These are phyloP conservation scores for Ophthalmolycus amberensis DNA, from an alignment of 2,113 vertebrate genomes.

Conservation along the genomic window DNA sequence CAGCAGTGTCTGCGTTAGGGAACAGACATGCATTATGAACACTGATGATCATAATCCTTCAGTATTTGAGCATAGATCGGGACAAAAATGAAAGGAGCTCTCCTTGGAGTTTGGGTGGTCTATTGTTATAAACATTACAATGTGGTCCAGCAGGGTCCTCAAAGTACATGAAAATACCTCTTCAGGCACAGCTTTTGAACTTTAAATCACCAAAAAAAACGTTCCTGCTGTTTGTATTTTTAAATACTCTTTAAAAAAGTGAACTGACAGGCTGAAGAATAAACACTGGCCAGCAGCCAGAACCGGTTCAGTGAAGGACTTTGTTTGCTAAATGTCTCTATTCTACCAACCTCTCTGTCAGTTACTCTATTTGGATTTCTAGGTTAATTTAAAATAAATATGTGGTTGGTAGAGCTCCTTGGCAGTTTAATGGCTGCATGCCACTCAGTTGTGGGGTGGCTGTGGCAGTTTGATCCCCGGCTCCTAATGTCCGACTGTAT, in stretches of 20 bases:
- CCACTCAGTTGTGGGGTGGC: neutral
- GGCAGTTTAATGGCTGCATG: neutral
- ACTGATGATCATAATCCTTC: neutral
- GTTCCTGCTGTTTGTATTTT: conserved; percentile 25
- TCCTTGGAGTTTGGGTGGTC: conserved; percentile 21
- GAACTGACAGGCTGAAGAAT: neutral
- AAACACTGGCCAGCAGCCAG: neutral
- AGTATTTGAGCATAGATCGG: neutral
- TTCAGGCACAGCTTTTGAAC: neutral
- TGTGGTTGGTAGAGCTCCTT: neutral
- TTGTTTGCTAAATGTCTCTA: neutral
- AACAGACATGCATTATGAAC: neutral
- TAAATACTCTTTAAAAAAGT: neutral
- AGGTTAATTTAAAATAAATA: neutral
- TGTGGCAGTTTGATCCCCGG: too few relatives aligned
- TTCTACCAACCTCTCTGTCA: neutral
- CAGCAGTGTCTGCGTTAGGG: neutral
- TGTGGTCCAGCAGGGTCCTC: neutral
- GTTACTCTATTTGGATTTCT: neutral
- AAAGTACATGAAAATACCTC: conserved; percentile 28
- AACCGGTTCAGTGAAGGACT: neutral
- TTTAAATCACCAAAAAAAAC: conserved; percentile 31
- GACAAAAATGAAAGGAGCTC: neutral
- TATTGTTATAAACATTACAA: neutral
- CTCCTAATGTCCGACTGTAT: too few relatives aligned